phyloP scores from a whole-genome alignment of 2,797 vertebrate species.

The Trematomus bernacchii region DNA sequence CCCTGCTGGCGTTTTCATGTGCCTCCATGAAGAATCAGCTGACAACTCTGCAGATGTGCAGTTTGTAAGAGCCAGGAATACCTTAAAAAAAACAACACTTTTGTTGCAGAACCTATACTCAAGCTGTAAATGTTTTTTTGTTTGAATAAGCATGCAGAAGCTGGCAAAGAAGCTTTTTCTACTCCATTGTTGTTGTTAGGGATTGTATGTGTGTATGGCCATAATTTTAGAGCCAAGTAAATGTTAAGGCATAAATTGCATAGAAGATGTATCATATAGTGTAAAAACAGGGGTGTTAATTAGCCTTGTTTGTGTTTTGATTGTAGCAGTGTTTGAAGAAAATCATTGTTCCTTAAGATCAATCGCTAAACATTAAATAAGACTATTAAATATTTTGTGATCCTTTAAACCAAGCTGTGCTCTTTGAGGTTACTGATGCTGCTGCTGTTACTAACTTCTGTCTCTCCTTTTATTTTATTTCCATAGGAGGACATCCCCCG shows the following conservation, averaged over 20 bases:
- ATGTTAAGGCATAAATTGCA: neutral
- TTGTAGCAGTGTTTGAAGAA: neutral
- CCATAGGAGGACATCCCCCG: conserved; percentile 90
- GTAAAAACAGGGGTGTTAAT: neutral
- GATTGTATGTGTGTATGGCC: neutral
- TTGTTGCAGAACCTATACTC: neutral
- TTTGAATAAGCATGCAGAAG: neutral
- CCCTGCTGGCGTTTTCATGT: neutral
- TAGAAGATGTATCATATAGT: neutral
- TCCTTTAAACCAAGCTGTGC: neutral
- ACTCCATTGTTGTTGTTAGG: neutral
- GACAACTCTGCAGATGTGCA: conserved; percentile 9
- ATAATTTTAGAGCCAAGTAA: neutral
- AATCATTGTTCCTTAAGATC: neutral
- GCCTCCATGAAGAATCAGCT: neutral
- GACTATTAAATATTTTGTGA: neutral
- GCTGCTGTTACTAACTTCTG: conserved; percentile 3
- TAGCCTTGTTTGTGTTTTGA: neutral
- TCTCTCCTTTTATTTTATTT: conserved; percentile 32
- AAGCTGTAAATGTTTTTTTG: neutral
- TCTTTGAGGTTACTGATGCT: neutral
- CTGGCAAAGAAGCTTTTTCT: neutral
- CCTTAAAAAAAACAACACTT: neutral
- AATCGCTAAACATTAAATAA: neutral
- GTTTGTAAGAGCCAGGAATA: neutral